phyloP scores from a whole-genome alignment of 2,797 vertebrate genomes.

The Premnoplex brunnescens region DNA sequence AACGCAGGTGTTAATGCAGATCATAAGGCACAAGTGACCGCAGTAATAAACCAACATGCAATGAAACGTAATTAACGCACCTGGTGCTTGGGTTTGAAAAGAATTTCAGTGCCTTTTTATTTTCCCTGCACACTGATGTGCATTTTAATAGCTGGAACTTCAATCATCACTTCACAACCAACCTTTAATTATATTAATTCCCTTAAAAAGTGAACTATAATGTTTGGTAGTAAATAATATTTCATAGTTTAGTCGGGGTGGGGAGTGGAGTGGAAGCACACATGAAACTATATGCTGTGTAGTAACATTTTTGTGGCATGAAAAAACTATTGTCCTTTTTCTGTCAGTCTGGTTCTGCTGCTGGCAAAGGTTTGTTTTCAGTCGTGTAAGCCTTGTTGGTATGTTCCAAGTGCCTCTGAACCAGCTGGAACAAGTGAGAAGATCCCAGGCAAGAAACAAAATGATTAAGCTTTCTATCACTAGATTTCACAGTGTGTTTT shows the following conservation, averaged over 20 bases:
- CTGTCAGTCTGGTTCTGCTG: neutral
- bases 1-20: conserved; percentile 73
- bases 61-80: conserved; percentile 74
- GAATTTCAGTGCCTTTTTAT: conserved; percentile 32
- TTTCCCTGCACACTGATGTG: neutral
- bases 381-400: neutral
- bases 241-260: neutral
- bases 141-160: conserved; percentile 31
- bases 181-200: conserved; percentile 36
- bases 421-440: conserved; percentile 21
- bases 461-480: neutral
- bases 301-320: conserved; percentile 27
- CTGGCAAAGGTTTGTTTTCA: conserved; percentile 33
- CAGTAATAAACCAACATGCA: conserved; percentile 68
- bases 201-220: neutral
- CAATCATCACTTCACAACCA: neutral
- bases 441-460: conserved; percentile 33
- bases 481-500: neutral
- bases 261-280: neutral
- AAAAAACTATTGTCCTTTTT: conserved; percentile 61
- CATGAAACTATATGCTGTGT: neutral
- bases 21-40: conserved; percentile 65
- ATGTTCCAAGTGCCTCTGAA: neutral
- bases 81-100: conserved; percentile 67
- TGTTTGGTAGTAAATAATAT: conserved; percentile 23